These are phyloP conservation scores for Emys orbicularis DNA, from an alignment of 2,797 vertebrate genomes.

Conservation along the genomic window DNA sequence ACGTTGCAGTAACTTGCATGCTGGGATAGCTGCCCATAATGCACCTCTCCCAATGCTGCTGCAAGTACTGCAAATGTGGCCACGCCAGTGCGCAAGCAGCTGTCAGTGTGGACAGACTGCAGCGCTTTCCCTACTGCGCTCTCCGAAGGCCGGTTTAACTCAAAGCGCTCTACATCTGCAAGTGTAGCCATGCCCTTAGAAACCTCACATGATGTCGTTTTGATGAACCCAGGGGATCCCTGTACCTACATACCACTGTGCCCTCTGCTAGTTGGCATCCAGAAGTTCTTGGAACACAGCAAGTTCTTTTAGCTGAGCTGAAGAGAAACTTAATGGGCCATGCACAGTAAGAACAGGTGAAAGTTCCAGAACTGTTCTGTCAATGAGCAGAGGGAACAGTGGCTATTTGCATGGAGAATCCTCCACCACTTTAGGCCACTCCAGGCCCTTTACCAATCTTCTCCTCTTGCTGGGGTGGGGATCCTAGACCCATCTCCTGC, in stretches of 20 bases:
- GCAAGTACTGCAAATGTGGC: too few species aligned
- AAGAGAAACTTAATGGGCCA: not conserved
- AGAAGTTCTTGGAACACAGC: not conserved
- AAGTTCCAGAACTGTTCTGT: not conserved
- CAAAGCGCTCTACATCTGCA: too few species aligned
- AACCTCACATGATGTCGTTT: not conserved
- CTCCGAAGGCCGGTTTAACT: too few species aligned
- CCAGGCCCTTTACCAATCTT: not conserved
- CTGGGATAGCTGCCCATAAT: too few species aligned
- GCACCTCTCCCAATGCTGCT: too few species aligned
- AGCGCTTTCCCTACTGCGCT: too few species aligned
- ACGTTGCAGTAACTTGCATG: too few species aligned
- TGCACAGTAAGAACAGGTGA: not conserved
- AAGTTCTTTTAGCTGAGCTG: not conserved
- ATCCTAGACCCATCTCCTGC: accelerated
- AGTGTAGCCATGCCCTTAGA: not conserved
- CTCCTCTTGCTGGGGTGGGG: not conserved
- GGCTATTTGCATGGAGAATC: accelerated
- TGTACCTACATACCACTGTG: not conserved
- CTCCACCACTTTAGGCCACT: too few species aligned
- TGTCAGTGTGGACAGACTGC: too few species aligned
- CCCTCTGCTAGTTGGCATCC: not conserved
- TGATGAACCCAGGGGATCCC: not conserved
- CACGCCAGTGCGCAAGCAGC: too few species aligned
- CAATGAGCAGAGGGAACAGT: not conserved